Conservation (phyloP, 2,797 vertebrate genomes). For the Pelodytes ibericus region DNA sequence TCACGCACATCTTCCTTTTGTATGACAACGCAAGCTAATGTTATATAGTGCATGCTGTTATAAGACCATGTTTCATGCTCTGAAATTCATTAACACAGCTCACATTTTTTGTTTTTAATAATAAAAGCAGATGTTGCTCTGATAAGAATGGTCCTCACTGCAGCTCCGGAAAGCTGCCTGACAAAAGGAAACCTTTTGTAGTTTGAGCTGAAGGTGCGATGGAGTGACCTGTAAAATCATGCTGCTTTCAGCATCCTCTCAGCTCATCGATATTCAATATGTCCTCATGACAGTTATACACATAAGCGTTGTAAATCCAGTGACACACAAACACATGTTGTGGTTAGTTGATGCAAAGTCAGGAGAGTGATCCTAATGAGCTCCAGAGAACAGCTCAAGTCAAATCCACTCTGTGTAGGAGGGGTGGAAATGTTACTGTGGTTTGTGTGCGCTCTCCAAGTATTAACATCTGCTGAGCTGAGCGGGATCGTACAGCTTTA, state of each 20-base stretch:
- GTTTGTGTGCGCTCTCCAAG: constrained; percentile 60
- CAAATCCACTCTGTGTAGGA: constrained; percentile 44
- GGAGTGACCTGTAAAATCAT: constrained; percentile 57
- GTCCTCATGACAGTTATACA: constrained; percentile 63
- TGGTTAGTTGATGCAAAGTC: constrained; percentile 45
- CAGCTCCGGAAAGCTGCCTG: constrained; percentile 32
- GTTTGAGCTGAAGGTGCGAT: constrained; percentile 44
- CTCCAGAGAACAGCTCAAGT: constrained; percentile 54
- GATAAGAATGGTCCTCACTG: constrained; percentile 48
- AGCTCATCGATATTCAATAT: constrained; percentile 49
- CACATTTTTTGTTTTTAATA: constrained; percentile 1
- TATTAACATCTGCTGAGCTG: constrained; percentile 56
- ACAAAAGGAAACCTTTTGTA: constrained; percentile 3
- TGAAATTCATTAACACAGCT: constrained; percentile 1
- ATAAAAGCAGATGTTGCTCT: constrained; percentile 18
- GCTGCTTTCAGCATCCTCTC: constrained; percentile 54
- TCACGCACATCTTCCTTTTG: not conserved
- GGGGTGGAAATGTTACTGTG: constrained; percentile 55
- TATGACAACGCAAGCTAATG: not conserved
- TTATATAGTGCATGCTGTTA: not conserved
- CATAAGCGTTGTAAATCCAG: constrained; percentile 57
- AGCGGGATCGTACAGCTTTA: constrained; percentile 2
- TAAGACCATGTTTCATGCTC: not conserved
- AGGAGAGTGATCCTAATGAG: constrained; percentile 58
- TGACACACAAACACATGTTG: constrained; percentile 59